phyloP scores from a whole-genome alignment of 2,113 vertebrate species.

The Platycercus adscitus region DNA sequence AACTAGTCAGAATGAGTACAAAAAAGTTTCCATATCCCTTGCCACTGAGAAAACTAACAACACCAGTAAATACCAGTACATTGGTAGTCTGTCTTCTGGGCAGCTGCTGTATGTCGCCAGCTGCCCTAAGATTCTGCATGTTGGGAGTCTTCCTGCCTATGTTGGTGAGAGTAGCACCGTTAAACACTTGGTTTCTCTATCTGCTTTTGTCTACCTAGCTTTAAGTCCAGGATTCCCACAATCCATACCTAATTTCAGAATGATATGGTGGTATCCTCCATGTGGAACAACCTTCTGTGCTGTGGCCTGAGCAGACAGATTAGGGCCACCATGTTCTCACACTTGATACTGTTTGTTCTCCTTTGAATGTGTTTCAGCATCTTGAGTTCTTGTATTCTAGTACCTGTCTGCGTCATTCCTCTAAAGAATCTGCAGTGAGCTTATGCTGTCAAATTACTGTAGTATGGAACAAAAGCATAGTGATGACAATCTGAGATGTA shows the following conservation, averaged over 20 bases:
- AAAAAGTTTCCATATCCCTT: neutral
- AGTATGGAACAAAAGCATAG: neutral
- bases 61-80: neutral
- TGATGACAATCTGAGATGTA: neutral
- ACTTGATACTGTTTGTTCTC: neutral
- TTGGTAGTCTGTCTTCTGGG: neutral
- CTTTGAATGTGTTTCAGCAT: neutral
- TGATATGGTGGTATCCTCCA: neutral
- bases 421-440: neutral
- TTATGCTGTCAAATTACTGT: neutral
- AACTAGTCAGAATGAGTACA: neutral
- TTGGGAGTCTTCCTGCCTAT: neutral
- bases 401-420: neutral
- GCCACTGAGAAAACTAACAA: neutral
- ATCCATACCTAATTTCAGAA: neutral
- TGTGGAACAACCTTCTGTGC: neutral
- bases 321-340: neutral
- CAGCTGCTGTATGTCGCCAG: neutral
- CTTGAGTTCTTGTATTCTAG: neutral
- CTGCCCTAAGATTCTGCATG: neutral
- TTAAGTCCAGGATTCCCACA: slow-evolving; percentile 10
- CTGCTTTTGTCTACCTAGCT: neutral
- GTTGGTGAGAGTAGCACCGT: neutral
- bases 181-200: neutral
- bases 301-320: slow-evolving; percentile 1